Evolutionary conservation across 2,888 invertebrate genomes (phyloP).

Genomic region (Exephanes ischioxanthus): DNA sequence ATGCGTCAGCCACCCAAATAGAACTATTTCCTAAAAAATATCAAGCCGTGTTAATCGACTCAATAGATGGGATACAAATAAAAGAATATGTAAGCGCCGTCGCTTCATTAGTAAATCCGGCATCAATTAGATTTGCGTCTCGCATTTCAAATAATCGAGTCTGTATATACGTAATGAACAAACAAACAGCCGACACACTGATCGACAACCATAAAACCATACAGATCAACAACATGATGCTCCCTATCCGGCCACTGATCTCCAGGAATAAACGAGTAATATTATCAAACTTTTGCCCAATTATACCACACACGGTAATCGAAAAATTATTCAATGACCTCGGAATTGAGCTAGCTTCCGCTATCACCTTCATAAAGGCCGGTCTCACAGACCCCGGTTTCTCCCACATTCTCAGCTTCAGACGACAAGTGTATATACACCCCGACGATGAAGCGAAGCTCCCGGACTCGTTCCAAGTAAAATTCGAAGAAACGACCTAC

Average conservation of each 20-base stretch:
- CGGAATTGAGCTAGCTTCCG: constrained; percentile 34
- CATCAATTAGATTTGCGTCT: constrained; percentile 53
- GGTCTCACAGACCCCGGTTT: constrained; percentile 42
- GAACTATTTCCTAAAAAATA: constrained; percentile 53
- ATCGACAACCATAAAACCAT: constrained; percentile 38
- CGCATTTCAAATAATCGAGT: constrained; percentile 60
- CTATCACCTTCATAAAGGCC: constrained; percentile 38
- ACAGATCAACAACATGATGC: neutral
- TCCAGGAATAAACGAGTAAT: constrained; percentile 55
- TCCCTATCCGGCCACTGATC: constrained; percentile 43
- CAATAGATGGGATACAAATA: constrained; percentile 37
- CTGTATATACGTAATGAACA: constrained; percentile 58
- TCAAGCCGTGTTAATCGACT: constrained; percentile 43
- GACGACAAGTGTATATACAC: constrained; percentile 34
- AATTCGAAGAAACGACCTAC: constrained; percentile 40
- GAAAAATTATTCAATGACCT: constrained; percentile 27
- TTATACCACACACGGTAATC: constrained; percentile 45
- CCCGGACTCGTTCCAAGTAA: constrained; percentile 27
- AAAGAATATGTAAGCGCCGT: constrained; percentile 49
- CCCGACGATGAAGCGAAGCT: constrained; percentile 46
- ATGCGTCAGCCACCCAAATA: constrained; percentile 32
- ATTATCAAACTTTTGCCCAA: constrained; percentile 57
- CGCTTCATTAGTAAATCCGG: constrained; percentile 41
- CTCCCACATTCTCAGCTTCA: constrained; percentile 48
- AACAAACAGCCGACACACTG: constrained; percentile 45